These are phyloP conservation scores for Dorcus hopei DNA, from an alignment of 2,888 invertebrate species.

Conservation along the genomic window DNA sequence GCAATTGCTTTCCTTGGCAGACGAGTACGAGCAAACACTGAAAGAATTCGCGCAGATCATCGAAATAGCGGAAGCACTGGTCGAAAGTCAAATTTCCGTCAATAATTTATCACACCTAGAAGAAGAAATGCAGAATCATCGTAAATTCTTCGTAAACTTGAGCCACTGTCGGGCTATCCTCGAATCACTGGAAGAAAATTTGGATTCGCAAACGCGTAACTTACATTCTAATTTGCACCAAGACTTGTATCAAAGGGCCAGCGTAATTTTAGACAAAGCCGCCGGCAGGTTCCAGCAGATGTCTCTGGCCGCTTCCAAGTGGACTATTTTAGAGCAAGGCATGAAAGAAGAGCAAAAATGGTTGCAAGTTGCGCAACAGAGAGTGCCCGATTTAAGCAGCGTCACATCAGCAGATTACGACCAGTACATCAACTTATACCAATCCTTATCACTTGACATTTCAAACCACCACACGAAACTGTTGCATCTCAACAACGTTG, in stretches of 20 bases:
- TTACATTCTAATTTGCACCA: constrained; percentile 72
- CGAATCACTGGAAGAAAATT: constrained; percentile 79
- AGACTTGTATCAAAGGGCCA: constrained; percentile 73
- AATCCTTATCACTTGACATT: constrained; percentile 75
- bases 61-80: constrained; percentile 75
- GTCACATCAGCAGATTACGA: constrained; percentile 82
- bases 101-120: constrained; percentile 76
- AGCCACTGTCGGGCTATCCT: constrained; percentile 84
- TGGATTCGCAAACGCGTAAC: constrained; percentile 75
- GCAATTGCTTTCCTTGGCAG: constrained; percentile 71
- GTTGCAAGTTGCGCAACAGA: constrained; percentile 79
- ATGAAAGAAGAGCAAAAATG: constrained; percentile 81
- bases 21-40: constrained; percentile 85
- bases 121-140: constrained; percentile 84
- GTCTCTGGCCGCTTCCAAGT: constrained; percentile 80
- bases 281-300: constrained; percentile 78
- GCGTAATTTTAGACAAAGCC: constrained; percentile 74
- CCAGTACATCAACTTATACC: constrained; percentile 79
- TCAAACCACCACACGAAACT: constrained; percentile 78
- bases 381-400: constrained; percentile 75
- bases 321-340: constrained; percentile 77
- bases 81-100: constrained; percentile 74
- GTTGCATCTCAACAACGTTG: constrained; percentile 67
- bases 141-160: constrained; percentile 84
- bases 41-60: constrained; percentile 85